phyloP scores from a whole-genome alignment of 2,797 vertebrate species.

The Gymnoscopelus microlampas region DNA sequence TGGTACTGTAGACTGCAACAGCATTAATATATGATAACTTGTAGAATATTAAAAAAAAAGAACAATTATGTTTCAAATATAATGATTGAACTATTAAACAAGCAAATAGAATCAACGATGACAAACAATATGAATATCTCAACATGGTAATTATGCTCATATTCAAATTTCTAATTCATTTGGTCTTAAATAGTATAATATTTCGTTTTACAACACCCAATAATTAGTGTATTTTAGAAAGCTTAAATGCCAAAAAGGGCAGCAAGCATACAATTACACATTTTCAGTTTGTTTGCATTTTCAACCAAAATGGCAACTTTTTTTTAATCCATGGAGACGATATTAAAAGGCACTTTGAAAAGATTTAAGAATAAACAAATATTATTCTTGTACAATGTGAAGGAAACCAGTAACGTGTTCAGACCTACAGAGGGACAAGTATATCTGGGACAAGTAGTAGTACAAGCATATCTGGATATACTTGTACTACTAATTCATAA shows the following conservation, averaged over 20 bases:
- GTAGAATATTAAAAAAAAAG: slow-evolving; percentile 31
- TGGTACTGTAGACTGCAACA: slow-evolving; percentile 25
- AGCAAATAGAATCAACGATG: slow-evolving; percentile 65
- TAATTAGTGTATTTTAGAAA: slow-evolving; percentile 31
- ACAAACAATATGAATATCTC: slow-evolving; percentile 50
- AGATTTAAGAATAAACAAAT: slow-evolving; percentile 56
- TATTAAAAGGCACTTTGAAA: slow-evolving; percentile 79
- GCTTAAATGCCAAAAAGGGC: slow-evolving; percentile 27
- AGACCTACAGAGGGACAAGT: slow-evolving; percentile 48
- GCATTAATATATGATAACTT: slow-evolving; percentile 26
- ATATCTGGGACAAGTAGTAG: neutral
- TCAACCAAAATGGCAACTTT: slow-evolving; percentile 37
- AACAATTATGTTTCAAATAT: slow-evolving; percentile 66
- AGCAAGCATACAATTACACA: slow-evolving; percentile 41
- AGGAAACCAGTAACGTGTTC: slow-evolving; percentile 35
- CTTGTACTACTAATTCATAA: no score
- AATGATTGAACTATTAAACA: slow-evolving; percentile 80
- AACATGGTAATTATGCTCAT: slow-evolving; percentile 33
- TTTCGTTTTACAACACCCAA: slow-evolving; percentile 20
- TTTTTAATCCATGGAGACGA: slow-evolving; percentile 55
- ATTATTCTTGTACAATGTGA: slow-evolving; percentile 18
- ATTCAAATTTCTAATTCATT: slow-evolving; percentile 54
- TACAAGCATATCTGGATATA: no score
- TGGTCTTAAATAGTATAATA: slow-evolving; percentile 54
- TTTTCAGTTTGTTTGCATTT: slow-evolving; percentile 37